A percentile compares a stretch with the other conserved stretches of the same genome.
Conservation (phyloP, 2,113 vertebrate species). For the Xenotilapia leptura region DNA sequence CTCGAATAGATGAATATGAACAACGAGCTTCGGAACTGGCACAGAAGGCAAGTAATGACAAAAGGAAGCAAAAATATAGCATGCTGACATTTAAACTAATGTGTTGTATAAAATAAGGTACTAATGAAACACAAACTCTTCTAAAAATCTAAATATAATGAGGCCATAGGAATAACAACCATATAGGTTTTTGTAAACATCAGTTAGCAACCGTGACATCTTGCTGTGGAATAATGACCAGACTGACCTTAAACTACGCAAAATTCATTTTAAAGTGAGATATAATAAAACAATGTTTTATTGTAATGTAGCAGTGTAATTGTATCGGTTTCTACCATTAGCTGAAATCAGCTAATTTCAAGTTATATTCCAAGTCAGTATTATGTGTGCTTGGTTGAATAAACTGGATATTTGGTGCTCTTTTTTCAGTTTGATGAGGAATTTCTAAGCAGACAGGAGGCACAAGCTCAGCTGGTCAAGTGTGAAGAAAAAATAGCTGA, state of each 20-base stretch:
- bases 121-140: not conserved
- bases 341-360: not conserved
- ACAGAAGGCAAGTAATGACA: conserved; percentile 78
- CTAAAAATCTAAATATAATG: not conserved
- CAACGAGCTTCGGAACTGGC: conserved; percentile 79
- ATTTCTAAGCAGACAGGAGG: conserved; percentile 86
- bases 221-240: not conserved
- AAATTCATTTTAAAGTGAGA: not conserved
- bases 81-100: not conserved
- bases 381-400: not conserved
- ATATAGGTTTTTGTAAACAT: not conserved
- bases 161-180: not conserved
- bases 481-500: conserved; percentile 83
- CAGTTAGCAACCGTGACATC: not conserved
- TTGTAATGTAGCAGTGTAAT: not conserved
- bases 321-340: not conserved
- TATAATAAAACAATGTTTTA: not conserved
- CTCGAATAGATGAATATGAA: conserved; percentile 84
- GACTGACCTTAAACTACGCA: not conserved
- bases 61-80: not conserved
- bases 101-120: not conserved
- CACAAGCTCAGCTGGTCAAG: conserved; percentile 81
- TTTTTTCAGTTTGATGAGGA: conserved; percentile 87
- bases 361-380: not conserved
- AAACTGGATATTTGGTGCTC: not conserved